Conservation (phyloP, 1,140 invertebrate species). For the Lasioglossum baleicum region DNA sequence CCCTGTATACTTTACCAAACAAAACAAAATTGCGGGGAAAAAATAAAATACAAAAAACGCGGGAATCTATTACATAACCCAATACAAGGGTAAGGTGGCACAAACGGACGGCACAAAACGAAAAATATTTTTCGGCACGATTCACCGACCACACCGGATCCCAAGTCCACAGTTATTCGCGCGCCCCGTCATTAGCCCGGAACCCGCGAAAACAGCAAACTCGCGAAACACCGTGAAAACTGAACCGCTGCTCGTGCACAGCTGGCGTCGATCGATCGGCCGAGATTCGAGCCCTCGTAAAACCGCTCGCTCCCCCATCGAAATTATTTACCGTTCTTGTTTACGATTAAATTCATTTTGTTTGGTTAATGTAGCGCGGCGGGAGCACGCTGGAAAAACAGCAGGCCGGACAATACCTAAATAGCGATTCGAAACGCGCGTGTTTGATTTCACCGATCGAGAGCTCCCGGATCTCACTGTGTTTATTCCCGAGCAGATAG, state of each 20-base stretch:
- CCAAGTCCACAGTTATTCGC: not conserved
- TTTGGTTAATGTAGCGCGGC: not conserved
- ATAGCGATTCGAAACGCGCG: slow-evolving; percentile 35
- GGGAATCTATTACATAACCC: too few species aligned
- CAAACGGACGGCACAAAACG: too few species aligned
- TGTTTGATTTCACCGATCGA: slow-evolving; percentile 34
- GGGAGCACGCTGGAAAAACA: not conserved
- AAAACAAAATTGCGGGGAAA: too few species aligned
- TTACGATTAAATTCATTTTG: not conserved
- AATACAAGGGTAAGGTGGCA: too few species aligned
- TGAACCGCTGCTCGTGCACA: not conserved
- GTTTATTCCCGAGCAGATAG: slow-evolving; percentile 38
- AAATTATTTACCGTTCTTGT: slow-evolving; percentile 2
- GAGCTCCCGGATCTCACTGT: too few species aligned
- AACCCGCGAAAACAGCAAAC: not conserved
- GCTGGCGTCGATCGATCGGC: not conserved
- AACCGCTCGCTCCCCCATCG: not conserved
- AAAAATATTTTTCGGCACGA: too few species aligned
- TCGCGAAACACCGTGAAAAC: not conserved
- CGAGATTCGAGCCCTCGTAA: not conserved
- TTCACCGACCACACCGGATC: too few species aligned
- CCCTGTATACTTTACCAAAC: too few species aligned
- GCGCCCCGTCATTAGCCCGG: not conserved
- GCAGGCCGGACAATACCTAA: slow-evolving; percentile 3
- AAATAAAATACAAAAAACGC: too few species aligned